Conservation (phyloP, 1,140 invertebrate species). For the Cecropterus lyciades region DNA sequence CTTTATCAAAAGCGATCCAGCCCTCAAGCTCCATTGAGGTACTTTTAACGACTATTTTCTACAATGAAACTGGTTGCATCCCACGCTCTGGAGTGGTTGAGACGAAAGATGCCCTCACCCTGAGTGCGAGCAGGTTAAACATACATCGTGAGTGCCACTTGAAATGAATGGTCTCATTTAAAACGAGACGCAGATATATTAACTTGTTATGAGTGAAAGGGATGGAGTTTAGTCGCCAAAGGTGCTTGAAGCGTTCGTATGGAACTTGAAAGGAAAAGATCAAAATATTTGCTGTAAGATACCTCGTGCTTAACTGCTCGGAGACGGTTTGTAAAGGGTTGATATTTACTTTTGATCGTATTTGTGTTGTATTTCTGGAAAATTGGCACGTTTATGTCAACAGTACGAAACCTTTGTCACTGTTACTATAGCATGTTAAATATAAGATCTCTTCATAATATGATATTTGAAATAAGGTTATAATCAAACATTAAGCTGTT, state of each 20-base stretch:
- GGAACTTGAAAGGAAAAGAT: conserved; percentile 38
- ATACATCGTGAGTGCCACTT: conserved; percentile 53
- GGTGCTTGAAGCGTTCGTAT: conserved; percentile 35
- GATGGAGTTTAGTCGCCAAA: conserved; percentile 45
- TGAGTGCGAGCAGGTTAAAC: conserved; percentile 47
- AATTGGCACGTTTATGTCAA: too few relatives aligned
- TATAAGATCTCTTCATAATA: too few relatives aligned
- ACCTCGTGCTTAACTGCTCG: conserved; percentile 6
- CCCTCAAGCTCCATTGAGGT: conserved; percentile 39
- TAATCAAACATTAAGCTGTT: too few relatives aligned
- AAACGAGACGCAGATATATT: conserved; percentile 43
- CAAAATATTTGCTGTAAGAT: conserved; percentile 39
- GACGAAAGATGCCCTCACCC: conserved; percentile 44
- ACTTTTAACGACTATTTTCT: conserved; percentile 48
- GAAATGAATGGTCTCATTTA: conserved; percentile 69
- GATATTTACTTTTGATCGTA: not conserved
- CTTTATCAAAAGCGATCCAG: conserved; percentile 51
- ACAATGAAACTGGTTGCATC: conserved; percentile 74
- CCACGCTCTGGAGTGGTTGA: conserved; percentile 58
- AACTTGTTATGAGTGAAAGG: conserved; percentile 30
- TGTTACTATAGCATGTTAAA: too few relatives aligned
- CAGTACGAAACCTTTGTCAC: too few relatives aligned
- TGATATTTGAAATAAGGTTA: too few relatives aligned
- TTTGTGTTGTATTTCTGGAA: too few relatives aligned
- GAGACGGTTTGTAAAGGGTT: conserved; percentile 11